A percentile compares a stretch with the other conserved stretches of the same genome.
These are phyloP conservation scores for Pristionchus mayeri DNA, from an alignment of 2,888 invertebrate genomes.

Conservation along the genomic window DNA sequence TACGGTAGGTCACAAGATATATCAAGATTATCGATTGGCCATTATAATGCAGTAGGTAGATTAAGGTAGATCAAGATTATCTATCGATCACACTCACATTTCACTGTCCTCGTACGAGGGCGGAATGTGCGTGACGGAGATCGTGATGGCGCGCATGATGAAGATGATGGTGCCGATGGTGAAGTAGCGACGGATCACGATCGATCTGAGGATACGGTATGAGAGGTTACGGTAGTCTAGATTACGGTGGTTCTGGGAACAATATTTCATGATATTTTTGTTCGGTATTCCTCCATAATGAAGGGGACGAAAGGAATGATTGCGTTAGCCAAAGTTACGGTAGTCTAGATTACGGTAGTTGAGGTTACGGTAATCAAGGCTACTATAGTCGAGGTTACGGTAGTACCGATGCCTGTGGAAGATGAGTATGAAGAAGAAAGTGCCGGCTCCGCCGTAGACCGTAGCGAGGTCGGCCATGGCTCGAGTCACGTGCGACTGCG, in stretches of 20 bases:
- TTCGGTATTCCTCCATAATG: too few species aligned
- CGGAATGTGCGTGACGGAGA: conserved; percentile 46
- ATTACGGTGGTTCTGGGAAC: background rate
- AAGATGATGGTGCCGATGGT: conserved; percentile 5
- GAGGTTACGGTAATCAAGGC: too few species aligned
- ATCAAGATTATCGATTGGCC: too few species aligned
- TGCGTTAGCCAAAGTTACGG: too few species aligned
- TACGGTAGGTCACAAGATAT: background rate
- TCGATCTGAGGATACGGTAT: conserved; percentile 33
- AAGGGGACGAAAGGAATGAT: too few species aligned
- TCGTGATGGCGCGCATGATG: conserved; percentile 42
- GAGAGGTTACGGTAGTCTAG: background rate
- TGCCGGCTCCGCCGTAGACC: background rate
- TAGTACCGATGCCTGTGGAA: conserved; percentile 45
- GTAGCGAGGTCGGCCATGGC: background rate
- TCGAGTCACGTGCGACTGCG: background rate
- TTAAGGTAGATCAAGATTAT: background rate
- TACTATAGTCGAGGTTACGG: too few species aligned
- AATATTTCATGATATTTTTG: too few species aligned
- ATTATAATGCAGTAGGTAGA: too few species aligned
- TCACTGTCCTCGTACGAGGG: conserved; percentile 31
- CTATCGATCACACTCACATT: background rate
- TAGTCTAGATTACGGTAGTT: too few species aligned
- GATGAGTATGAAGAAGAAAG: background rate
- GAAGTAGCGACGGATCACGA: conserved; percentile 41